These are phyloP conservation scores for Microctenopoma lineatum DNA, from an alignment of 2,797 vertebrate species.

Conservation along the genomic window DNA sequence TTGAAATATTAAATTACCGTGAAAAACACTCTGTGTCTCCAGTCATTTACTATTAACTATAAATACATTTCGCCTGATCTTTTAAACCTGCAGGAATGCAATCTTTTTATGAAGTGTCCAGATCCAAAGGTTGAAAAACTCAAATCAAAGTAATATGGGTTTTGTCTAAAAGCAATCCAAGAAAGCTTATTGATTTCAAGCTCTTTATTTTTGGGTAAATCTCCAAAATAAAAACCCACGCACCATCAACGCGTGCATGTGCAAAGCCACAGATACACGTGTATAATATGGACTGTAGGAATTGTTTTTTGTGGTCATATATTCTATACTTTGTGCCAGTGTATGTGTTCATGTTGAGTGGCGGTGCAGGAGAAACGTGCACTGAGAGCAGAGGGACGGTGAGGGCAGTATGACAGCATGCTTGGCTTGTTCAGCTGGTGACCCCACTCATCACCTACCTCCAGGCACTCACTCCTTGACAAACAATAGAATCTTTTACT, in stretches of 20 bases:
- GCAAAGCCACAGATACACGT: not conserved
- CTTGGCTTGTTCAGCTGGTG: constrained; percentile 71
- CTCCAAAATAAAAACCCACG: constrained; percentile 2
- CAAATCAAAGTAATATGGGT: not conserved
- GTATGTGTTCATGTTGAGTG: not conserved
- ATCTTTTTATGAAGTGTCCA: not conserved
- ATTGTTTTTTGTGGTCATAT: constrained; percentile 12
- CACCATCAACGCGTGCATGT: not conserved
- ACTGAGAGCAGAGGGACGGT: constrained; percentile 57
- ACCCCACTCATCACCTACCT: constrained; percentile 70
- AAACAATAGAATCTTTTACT: constrained; percentile 70
- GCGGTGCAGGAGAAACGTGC: constrained; percentile 49
- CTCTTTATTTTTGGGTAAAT: not conserved
- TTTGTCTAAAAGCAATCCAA: not conserved
- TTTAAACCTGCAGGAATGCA: not conserved
- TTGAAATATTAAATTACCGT: too few species aligned
- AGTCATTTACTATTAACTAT: not conserved
- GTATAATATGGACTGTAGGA: not conserved
- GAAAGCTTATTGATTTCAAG: not conserved
- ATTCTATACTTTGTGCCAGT: constrained; percentile 4
- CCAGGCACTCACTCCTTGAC: constrained; percentile 59
- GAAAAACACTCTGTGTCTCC: too few species aligned
- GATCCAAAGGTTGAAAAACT: not conserved
- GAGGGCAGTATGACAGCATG: constrained; percentile 58
- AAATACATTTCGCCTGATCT: not conserved